Conservation (phyloP, 1,140 invertebrate genomes). For the Venustaconcha ellipsiformis region DNA sequence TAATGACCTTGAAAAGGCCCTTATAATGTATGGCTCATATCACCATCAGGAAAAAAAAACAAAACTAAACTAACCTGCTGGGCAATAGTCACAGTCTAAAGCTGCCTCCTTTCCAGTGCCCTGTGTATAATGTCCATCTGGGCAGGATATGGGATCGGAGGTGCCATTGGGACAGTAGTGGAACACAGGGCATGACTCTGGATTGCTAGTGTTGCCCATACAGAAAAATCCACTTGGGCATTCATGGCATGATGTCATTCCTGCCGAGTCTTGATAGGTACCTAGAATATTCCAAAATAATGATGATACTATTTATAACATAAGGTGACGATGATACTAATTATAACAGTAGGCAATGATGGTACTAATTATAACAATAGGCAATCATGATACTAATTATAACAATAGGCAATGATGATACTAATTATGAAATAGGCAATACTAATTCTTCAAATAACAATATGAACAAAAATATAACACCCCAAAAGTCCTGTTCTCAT, state of each 20-base stretch:
- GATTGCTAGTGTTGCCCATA: conserved; percentile 48
- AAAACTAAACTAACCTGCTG: conserved; percentile 42
- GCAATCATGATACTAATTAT: too few relatives aligned
- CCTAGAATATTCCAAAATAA: conserved; percentile 33
- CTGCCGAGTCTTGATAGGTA: conserved; percentile 53
- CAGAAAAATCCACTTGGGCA: conserved; percentile 60
- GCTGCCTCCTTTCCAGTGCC: conserved; percentile 31
- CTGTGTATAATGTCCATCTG: conserved; percentile 57
- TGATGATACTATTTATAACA: not conserved
- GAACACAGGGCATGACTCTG: conserved; percentile 52
- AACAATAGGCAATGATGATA: too few relatives aligned
- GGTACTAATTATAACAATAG: too few relatives aligned
- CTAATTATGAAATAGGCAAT: too few relatives aligned
- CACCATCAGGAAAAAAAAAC: not conserved
- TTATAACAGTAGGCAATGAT: too few relatives aligned
- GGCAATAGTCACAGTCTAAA: conserved; percentile 52
- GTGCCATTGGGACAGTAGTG: conserved; percentile 61
- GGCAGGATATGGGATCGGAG: conserved; percentile 48
- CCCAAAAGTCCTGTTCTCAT: too few relatives aligned
- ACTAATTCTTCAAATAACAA: too few relatives aligned
- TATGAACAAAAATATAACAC: too few relatives aligned
- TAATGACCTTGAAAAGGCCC: too few relatives aligned
- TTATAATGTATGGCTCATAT: not conserved
- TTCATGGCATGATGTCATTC: conserved; percentile 39
- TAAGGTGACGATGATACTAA: too few relatives aligned